phyloP scores from a whole-genome alignment of 2,888 invertebrate genomes.

The Lingula anatina region DNA sequence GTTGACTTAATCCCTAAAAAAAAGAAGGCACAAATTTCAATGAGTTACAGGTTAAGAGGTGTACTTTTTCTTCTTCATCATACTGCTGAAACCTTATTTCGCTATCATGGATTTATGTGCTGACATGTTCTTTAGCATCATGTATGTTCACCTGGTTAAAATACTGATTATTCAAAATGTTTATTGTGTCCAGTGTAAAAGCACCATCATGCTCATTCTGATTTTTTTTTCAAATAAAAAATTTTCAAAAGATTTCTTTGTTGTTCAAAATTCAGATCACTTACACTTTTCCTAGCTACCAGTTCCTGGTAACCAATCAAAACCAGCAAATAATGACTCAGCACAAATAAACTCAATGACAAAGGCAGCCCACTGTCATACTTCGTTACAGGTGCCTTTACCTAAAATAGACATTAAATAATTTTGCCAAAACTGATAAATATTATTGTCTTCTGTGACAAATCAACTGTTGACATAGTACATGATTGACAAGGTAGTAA shows the following conservation, averaged over 20 bases:
- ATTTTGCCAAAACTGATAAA: not conserved
- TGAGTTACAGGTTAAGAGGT: not conserved
- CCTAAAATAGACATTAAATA: conserved; percentile 14
- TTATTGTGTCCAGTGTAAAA: no score
- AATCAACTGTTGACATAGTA: no score
- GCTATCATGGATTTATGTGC: no score
- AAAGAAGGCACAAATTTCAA: not conserved
- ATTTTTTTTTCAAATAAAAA: no score
- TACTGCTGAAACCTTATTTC: no score
- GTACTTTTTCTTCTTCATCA: not conserved
- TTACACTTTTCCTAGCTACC: conserved; percentile 38
- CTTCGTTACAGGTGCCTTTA: conserved; percentile 27
- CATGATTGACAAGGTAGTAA: no score
- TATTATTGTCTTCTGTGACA: not conserved
- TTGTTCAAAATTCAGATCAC: not conserved
- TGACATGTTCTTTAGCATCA: no score
- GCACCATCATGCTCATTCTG: no score
- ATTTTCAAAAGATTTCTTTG: no score
- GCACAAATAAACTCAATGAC: conserved; percentile 24
- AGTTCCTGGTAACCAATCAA: conserved; percentile 14
- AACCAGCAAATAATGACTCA: conserved; percentile 21
- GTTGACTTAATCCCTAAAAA: conserved; percentile 16
- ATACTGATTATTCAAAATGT: no score
- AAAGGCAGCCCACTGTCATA: conserved; percentile 29
- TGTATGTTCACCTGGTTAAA: no score